A percentile compares a stretch with the other conserved stretches of the same genome.
Conservation (phyloP, 2,888 invertebrate species). For the Calephelis perditalis region DNA sequence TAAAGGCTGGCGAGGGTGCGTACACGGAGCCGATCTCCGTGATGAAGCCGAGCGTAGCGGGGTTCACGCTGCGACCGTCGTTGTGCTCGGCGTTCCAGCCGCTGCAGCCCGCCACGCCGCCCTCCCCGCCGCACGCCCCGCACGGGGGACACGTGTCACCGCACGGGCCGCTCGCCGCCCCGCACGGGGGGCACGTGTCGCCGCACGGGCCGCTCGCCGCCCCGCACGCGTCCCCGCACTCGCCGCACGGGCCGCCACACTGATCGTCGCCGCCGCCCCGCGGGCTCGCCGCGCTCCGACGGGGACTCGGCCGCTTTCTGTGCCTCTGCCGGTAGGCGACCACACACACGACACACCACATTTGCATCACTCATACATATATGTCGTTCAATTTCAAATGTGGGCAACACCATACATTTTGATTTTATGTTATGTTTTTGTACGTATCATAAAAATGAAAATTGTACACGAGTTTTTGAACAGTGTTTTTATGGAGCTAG, state of each 20-base stretch:
- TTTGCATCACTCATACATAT: no score
- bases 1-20: conserved; percentile 76
- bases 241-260: conserved; percentile 24
- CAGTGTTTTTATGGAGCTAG: no score
- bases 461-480: no score
- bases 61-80: conserved; percentile 88
- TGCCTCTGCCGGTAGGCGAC: conserved; percentile 10
- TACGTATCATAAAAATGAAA: no score
- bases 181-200: conserved; percentile 19
- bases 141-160: conserved; percentile 25
- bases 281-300: conserved; percentile 16
- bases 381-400: no score
- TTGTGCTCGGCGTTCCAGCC: conserved; percentile 90
- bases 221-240: conserved; percentile 22
- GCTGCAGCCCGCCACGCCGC: conserved; percentile 62
- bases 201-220: conserved; percentile 28
- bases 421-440: no score
- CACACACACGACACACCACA: background rate
- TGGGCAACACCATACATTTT: no score
- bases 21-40: conserved; percentile 53
- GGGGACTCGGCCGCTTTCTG: conserved; percentile 15
- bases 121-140: conserved; percentile 30
- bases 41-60: conserved; percentile 80
- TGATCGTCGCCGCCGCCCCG: background rate
- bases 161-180: conserved; percentile 27